phyloP scores from a whole-genome alignment of 2,888 invertebrate species.

The Acleris cristana region DNA sequence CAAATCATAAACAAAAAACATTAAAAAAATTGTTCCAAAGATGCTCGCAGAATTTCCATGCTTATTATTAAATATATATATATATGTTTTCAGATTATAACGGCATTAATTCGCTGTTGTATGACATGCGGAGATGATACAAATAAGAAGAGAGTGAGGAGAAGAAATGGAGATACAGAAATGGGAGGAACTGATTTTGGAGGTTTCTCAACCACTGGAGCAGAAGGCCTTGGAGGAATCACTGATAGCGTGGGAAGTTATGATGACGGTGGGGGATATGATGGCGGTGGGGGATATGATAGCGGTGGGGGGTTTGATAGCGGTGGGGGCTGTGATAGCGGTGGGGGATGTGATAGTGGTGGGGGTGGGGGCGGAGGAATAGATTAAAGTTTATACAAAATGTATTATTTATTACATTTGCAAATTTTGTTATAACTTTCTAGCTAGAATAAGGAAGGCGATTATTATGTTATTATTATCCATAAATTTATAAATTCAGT shows the following conservation, averaged over 20 bases:
- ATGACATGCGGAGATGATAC: background rate
- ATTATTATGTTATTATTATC: too few species aligned
- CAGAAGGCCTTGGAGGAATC: background rate
- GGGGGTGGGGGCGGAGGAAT: background rate
- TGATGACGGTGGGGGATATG: background rate
- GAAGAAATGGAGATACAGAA: background rate
- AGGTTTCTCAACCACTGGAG: background rate
- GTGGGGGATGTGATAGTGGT: background rate
- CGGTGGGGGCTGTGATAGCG: background rate
- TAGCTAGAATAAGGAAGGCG: too few species aligned
- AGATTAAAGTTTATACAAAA: too few species aligned
- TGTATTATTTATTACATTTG: too few species aligned
- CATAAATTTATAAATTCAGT: too few species aligned
- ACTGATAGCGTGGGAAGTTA: background rate
- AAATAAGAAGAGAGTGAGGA: background rate
- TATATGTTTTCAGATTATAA: background rate
- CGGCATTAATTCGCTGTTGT: background rate
- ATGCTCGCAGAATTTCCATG: too few species aligned
- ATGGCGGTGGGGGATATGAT: background rate
- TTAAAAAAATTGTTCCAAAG: too few species aligned
- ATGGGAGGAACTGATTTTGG: background rate
- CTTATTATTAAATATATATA: background rate
- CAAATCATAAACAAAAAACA: too few species aligned
- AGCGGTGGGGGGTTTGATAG: background rate
- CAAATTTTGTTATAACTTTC: too few species aligned